Percentiles rank a stretch among this genome's conserved stretches.
Conservation (phyloP, 2,797 vertebrate species). For the Sparidentex hasta region DNA sequence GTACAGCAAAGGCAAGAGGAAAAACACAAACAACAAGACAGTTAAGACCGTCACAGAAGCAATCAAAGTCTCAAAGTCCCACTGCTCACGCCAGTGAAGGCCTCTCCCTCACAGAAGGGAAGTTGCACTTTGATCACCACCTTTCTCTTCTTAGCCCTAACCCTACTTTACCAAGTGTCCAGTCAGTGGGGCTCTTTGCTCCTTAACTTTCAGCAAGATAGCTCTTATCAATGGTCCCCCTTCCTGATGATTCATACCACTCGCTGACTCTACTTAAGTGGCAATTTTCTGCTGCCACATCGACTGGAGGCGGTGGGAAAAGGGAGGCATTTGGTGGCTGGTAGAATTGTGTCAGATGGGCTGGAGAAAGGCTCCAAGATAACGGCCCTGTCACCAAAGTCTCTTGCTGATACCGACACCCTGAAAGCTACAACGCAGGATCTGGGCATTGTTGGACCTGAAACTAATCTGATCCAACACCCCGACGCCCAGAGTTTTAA, state of each 20-base stretch:
- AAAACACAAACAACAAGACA: conserved; percentile 28
- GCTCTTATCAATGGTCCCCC: conserved; percentile 69
- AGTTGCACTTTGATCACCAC: conserved; percentile 50
- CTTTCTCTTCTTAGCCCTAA: conserved; percentile 29
- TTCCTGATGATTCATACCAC: conserved; percentile 75
- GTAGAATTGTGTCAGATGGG: conserved; percentile 50
- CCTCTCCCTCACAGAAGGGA: conserved; percentile 19
- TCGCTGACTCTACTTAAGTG: conserved; percentile 56
- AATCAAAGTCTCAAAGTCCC: conserved; percentile 59
- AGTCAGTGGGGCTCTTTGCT: conserved; percentile 45
- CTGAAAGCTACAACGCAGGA: conserved; percentile 9
- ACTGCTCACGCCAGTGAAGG: conserved; percentile 50
- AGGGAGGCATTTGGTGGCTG: conserved; percentile 49
- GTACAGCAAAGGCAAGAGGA: conserved; percentile 35
- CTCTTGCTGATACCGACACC: conserved; percentile 26
- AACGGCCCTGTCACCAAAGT: conserved; percentile 11
- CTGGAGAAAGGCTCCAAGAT: conserved; percentile 47
- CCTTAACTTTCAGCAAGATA: conserved; percentile 67
- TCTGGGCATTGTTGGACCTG: conserved; percentile 8
- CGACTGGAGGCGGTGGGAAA: conserved; percentile 53
- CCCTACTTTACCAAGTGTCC: conserved; percentile 40
- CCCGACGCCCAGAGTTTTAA: conserved; percentile 5
- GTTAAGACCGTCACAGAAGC: conserved; percentile 45
- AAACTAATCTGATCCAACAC: conserved; percentile 60
- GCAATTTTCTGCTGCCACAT: conserved; percentile 67